Evolutionary conservation across 2,797 vertebrate genomes (phyloP).

Genomic region (Pyrocephalus nanus): DNA sequence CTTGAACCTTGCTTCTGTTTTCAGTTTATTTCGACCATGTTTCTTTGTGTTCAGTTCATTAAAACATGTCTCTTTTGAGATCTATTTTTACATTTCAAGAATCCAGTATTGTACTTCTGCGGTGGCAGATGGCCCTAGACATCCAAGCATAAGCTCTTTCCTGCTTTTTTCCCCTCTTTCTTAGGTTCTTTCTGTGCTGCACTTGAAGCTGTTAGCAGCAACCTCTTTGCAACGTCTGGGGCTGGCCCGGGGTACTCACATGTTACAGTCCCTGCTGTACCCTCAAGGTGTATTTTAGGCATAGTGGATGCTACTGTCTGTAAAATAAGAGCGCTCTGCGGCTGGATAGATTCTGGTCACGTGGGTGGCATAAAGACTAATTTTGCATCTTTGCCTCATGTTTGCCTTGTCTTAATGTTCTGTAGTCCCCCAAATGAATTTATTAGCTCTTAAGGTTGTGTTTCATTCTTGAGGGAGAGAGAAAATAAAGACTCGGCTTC

Average conservation of each 20-base stretch:
- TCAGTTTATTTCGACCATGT: conserved; percentile 71
- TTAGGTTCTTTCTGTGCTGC: not conserved
- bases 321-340: not conserved
- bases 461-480: not conserved
- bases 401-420: not conserved
- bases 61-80: conserved; percentile 74
- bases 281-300: not conserved
- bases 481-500: not conserved
- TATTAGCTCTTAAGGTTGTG: not conserved
- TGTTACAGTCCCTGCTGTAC: not conserved
- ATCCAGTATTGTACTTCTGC: conserved; percentile 70
- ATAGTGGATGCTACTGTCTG: not conserved
- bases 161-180: conserved; percentile 49
- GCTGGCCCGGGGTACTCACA: not conserved
- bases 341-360: not conserved
- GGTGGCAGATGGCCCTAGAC: conserved; percentile 73
- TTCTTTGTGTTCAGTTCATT: conserved; percentile 74
- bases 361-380: not conserved
- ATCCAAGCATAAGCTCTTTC: conserved; percentile 61
- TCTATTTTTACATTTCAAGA: conserved; percentile 75
- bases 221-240: not conserved
- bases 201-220: conserved; percentile 26
- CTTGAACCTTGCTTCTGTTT: conserved; percentile 77
- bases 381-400: not conserved
- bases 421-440: not conserved